Evolutionary conservation across 2,888 invertebrate species (phyloP), one percentile per base, ranked within the genome.

Genomic region (Diaprepes abbreviatus): DNA sequence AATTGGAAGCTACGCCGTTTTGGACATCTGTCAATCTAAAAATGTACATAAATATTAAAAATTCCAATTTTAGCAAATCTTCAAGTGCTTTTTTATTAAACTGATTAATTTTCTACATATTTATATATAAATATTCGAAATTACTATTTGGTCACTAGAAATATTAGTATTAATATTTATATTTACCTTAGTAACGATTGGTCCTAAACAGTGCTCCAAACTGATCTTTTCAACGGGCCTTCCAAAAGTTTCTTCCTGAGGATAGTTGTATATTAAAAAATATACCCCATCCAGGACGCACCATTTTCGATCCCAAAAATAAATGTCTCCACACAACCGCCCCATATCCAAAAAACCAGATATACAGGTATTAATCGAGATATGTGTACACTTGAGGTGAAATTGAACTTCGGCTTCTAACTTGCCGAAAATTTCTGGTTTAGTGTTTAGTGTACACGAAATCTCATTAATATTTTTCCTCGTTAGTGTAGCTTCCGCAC

Each of bases 281-380:
- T 76, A 75, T 10, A 85, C 80, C 0, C 85, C 85, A 21, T 84
- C 80, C n/a, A n/a, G n/a, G 3, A 83, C 82, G 75, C 88, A 88
- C 88, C 88, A 89, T 59, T 86, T 82, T 0, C 86, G 83, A 77
- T 88, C 88, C 89, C 89, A 89, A 60, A 80, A 80, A 16, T 85
- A 81, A 0, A 79, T 77, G 2, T 82, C 80, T 9, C 63, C 60
- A 2, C 72, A 74, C 14, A 84, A 81, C 55, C 83, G 83, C 10
- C 87, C 86, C 9, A 88, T 81, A 43, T 86, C 87, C 1, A 89
- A 74, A 74, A 88, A 88, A 0, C 89, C 88, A 1, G 81, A 75
- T 40, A 28, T 77, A 48, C 10, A 79, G 70, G 54, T 73, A 48
- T 36, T 58, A n/a, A 77, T 64, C 3, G 64, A 31, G 3, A 76